These are phyloP conservation scores for Microcaecilia unicolor DNA, from an alignment of 2,797 vertebrate species.

Conservation along the genomic window DNA sequence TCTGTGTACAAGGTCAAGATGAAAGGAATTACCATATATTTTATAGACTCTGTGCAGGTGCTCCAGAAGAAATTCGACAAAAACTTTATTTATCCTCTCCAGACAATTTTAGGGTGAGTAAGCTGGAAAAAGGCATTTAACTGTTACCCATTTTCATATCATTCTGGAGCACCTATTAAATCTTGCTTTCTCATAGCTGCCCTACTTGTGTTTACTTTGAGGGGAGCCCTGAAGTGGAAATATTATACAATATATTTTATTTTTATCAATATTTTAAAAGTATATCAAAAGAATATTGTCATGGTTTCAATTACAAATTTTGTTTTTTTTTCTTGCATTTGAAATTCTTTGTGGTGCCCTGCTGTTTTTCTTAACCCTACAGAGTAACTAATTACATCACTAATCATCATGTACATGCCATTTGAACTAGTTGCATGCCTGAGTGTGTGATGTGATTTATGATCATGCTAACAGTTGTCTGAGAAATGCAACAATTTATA, in stretches of 20 bases:
- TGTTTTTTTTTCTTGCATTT: neutral
- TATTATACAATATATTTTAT: too few species aligned
- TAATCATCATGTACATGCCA: too few species aligned
- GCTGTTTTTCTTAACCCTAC: too few species aligned
- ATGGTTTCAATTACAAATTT: neutral
- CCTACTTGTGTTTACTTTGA: neutral
- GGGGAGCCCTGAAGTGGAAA: neutral
- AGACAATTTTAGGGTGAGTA: constrained; percentile 83
- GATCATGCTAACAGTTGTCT: too few species aligned
- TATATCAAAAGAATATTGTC: neutral
- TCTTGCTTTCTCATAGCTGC: too few species aligned
- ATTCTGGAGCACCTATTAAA: neutral
- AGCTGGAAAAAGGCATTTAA: too few species aligned
- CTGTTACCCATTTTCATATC: too few species aligned
- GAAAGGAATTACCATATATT: constrained; percentile 98
- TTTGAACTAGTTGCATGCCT: neutral
- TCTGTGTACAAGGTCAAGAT: constrained; percentile 83
- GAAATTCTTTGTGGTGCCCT: too few species aligned
- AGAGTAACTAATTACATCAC: too few species aligned
- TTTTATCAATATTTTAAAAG: too few species aligned
- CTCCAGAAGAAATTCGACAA: constrained; percentile 80
- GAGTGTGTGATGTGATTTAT: neutral
- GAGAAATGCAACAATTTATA: too few species aligned
- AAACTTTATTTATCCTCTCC: constrained; percentile 83
- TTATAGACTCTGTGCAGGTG: constrained; percentile 89